phyloP scores from a whole-genome alignment of 2,113 vertebrate species.

The Connochaetes taurinus region DNA sequence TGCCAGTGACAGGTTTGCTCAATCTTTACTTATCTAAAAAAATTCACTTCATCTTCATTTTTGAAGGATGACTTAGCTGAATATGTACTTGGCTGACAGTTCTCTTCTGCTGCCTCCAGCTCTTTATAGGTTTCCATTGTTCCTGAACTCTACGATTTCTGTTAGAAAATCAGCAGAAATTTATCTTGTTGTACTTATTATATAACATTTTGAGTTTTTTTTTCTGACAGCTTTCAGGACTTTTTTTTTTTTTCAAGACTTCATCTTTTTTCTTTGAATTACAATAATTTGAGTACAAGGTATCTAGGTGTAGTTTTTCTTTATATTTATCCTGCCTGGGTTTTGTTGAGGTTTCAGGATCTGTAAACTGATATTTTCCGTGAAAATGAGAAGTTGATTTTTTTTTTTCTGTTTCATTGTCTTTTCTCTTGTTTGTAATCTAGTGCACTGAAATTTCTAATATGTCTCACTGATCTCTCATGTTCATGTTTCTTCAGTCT shows the following conservation, averaged over 20 bases:
- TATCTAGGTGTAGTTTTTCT: background rate
- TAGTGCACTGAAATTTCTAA: background rate
- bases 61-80: background rate
- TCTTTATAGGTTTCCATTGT: background rate
- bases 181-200: background rate
- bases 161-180: background rate
- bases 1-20: background rate
- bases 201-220: background rate
- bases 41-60: background rate
- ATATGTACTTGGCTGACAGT: background rate
- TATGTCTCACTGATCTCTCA: background rate
- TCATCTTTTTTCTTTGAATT: background rate
- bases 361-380: background rate
- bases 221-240: background rate
- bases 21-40: background rate
- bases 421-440: background rate
- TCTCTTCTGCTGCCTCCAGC: background rate
- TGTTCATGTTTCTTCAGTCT: background rate
- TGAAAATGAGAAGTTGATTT: background rate
- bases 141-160: background rate
- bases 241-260: background rate
- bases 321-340: background rate
- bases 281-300: background rate
- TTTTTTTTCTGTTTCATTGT: background rate
- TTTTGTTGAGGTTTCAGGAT: background rate